A percentile compares a stretch with the other conserved stretches of the same genome.
phyloP scores from a whole-genome alignment of 2,888 invertebrate species.

The Philereme transversata region DNA sequence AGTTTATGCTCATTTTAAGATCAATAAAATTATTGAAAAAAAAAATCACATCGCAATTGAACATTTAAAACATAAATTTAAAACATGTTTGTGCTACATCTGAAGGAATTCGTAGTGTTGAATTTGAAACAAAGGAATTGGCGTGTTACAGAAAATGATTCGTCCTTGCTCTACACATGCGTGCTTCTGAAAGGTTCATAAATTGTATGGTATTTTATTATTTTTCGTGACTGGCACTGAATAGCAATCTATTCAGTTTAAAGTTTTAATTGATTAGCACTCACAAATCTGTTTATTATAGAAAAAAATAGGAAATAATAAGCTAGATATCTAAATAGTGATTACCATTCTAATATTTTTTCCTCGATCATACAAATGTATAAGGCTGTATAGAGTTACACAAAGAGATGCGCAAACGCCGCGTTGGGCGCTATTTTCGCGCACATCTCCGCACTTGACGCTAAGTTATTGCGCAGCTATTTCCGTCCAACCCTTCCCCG shows the following conservation, averaged over 20 bases:
- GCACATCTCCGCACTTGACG: conserved; percentile 29
- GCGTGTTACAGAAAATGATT: conserved; percentile 11
- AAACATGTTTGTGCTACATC: background rate
- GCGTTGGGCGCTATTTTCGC: conserved; percentile 69
- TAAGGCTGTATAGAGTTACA: conserved; percentile 16
- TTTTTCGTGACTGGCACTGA: conserved; percentile 15
- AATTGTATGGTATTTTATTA: conserved; percentile 11
- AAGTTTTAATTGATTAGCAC: conserved; percentile 10
- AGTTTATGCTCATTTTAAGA: conserved; percentile 28
- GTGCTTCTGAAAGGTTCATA: conserved; percentile 21
- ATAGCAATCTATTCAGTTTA: conserved; percentile 17
- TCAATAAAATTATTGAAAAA: conserved; percentile 47
- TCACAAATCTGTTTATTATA: conserved; percentile 1
- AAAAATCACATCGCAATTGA: conserved; percentile 13
- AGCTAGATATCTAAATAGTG: too few relatives aligned
- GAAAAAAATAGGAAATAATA: conserved; percentile 9
- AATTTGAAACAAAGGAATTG: conserved; percentile 26
- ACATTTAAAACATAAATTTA: background rate
- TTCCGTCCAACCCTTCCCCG: conserved; percentile 19
- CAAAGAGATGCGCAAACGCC: conserved; percentile 41
- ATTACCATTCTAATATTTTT: background rate
- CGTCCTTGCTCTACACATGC: conserved; percentile 25
- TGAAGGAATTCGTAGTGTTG: conserved; percentile 10
- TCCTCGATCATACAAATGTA: background rate
- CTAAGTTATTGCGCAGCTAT: conserved; percentile 24